Evolutionary conservation across 2,797 vertebrate species (phyloP), one percentile per base, ranked within the genome.

Genomic region (Halcyon badia): DNA sequence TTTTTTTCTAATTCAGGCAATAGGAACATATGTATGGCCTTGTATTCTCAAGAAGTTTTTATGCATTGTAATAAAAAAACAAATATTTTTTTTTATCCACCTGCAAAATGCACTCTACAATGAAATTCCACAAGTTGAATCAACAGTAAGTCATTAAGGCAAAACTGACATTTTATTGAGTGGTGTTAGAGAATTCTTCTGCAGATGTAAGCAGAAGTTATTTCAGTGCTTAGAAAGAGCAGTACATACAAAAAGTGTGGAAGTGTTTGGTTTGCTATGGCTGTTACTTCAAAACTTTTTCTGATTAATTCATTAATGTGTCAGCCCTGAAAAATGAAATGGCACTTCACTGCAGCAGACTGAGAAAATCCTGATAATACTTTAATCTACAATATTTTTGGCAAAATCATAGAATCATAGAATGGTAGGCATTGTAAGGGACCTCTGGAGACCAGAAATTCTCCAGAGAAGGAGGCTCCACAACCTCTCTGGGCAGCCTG

Each of bases 341-440:
- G 49, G 80, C 78, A 68, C 37, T 60, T 92, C 84, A 69, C 33
- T 81, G 71, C 87, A 83, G 73, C 39, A 87, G 48, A 46, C 58
- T 87, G 65, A 64, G 49, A 90, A 72, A 91, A 85, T 91, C 35
- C 46, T 83, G 79, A 75, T 76, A 94, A 62, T 82, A 77, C 58
- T 83, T 87, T 82, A 86, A 89, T 92, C 35, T 83, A 72, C 33
- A 69, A 76, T 35, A 89, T 95, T 94, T 95, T 93, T 83, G 54
- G 20, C 37, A 83, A 82, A 46, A 46, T 46, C 46, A 11, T 46
- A 46, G 46, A 46, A 21, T 46, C 46, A 46, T 22, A 46, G 21
- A 46, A 46, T 22, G 21, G 46, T 46, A 46, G 46, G 20, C 20
- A 21, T 46, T 46, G 46, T 11, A 46, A 46, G 46, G 46, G 10